phyloP scores from a whole-genome alignment of 2,888 invertebrate genomes.

The Drosophila pegasa region DNA sequence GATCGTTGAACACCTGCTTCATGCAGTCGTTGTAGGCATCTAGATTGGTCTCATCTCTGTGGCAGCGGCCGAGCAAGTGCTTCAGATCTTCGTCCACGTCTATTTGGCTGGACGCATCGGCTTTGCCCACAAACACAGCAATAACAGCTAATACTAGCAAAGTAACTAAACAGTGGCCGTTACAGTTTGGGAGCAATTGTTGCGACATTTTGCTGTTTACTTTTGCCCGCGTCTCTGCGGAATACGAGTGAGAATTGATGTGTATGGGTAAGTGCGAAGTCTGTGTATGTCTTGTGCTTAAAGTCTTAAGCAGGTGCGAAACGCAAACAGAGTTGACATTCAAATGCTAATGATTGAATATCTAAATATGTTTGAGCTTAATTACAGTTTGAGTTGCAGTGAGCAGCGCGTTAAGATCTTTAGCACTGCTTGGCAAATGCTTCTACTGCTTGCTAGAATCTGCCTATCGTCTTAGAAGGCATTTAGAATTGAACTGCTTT shows the following conservation, averaged over 20 bases:
- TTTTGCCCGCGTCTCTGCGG: slow-evolving; percentile 27
- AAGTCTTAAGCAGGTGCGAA: slow-evolving; percentile 5
- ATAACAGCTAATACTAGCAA: neutral
- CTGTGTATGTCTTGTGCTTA: neutral
- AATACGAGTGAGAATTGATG: slow-evolving; percentile 40
- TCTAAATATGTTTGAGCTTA: neutral
- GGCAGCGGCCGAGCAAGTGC: slow-evolving; percentile 87
- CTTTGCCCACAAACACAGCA: slow-evolving; percentile 6
- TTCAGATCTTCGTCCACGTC: slow-evolving; percentile 80
- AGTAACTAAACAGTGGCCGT: slow-evolving; percentile 9
- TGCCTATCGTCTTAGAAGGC: neutral
- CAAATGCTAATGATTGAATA: neutral
- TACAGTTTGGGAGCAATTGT: slow-evolving; percentile 56
- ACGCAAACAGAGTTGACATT: neutral
- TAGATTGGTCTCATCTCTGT: slow-evolving; percentile 84
- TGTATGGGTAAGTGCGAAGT: neutral
- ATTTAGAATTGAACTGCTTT: neutral
- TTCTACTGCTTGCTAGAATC: neutral
- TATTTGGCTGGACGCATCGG: slow-evolving; percentile 62
- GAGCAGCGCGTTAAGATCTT: too few relatives aligned
- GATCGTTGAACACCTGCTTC: slow-evolving; percentile 89
- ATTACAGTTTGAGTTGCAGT: neutral
- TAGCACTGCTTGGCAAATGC: neutral
- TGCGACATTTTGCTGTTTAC: slow-evolving; percentile 41
- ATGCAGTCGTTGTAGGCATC: slow-evolving; percentile 90